Percentiles rank a stretch among this genome's conserved stretches.
Evolutionary conservation across 2,113 vertebrate species (phyloP).

Genomic region (Myxocyprinus asiaticus): DNA sequence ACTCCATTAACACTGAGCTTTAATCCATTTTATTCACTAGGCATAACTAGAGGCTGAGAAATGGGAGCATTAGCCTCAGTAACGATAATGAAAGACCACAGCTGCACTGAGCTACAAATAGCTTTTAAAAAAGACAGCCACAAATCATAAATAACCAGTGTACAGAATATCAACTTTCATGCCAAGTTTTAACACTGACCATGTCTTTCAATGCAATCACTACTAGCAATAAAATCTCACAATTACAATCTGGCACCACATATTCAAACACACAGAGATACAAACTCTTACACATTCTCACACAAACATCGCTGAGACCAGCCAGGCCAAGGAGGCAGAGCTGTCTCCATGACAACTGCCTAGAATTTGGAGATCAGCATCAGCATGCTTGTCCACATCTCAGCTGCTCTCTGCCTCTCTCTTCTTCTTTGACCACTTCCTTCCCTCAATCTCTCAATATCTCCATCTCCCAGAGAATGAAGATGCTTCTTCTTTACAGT

Average conservation of each 20-base stretch:
- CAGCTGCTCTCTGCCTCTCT: constrained; percentile 27
- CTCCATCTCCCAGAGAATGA: constrained; percentile 17
- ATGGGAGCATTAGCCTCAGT: constrained; percentile 20
- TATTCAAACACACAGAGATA: constrained; percentile 25
- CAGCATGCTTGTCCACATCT: constrained; percentile 57
- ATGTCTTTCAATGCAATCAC: neutral
- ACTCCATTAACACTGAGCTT: neutral
- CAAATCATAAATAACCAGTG: constrained; percentile 2
- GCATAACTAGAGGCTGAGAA: neutral
- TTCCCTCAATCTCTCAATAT: constrained; percentile 22
- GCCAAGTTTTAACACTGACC: neutral
- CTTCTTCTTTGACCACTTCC: neutral
- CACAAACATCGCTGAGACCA: constrained; percentile 24
- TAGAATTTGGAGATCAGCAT: constrained; percentile 53
- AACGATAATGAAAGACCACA: constrained; percentile 24
- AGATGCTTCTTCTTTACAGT: constrained; percentile 24
- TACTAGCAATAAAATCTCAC: constrained; percentile 18
- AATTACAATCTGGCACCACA: neutral
- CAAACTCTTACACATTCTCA: constrained; percentile 18
- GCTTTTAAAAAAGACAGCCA: constrained; percentile 26
- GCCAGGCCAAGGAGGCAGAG: constrained; percentile 50
- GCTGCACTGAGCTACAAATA: constrained; percentile 13
- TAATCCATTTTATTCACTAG: neutral
- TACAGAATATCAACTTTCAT: neutral
- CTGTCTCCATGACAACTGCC: constrained; percentile 62